Evolutionary conservation across 2,113 vertebrate species (phyloP).

Genomic region (Epinephelus lanceolatus): DNA sequence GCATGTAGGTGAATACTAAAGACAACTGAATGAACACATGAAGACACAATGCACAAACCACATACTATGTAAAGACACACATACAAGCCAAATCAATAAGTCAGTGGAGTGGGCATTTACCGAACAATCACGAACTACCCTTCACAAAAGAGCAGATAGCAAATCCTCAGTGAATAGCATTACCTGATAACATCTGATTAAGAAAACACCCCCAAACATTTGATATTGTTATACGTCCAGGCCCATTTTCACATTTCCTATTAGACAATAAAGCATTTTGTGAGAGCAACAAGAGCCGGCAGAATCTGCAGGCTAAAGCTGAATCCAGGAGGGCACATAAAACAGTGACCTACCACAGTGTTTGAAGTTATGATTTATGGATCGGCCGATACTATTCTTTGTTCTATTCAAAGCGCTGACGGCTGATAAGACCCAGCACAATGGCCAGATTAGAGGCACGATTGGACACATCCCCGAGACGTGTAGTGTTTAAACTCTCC

Average conservation of each 20-base stretch:
- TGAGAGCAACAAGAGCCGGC: neutral
- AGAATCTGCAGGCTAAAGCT: slow-evolving; percentile 44
- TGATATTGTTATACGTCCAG: neutral
- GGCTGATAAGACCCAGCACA: slow-evolving; percentile 83
- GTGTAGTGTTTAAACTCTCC: slow-evolving; percentile 80
- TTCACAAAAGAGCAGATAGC: slow-evolving; percentile 8
- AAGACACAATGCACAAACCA: neutral
- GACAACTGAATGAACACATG: neutral
- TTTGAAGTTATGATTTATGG: slow-evolving; percentile 86
- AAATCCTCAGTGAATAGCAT: slow-evolving; percentile 26
- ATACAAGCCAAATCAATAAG: neutral
- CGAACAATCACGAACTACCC: slow-evolving; percentile 12
- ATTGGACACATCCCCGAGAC: slow-evolving; percentile 78
- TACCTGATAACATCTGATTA: slow-evolving; percentile 24
- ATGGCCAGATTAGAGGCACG: slow-evolving; percentile 82
- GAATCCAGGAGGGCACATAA: slow-evolving; percentile 57
- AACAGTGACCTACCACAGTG: slow-evolving; percentile 68
- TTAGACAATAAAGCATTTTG: slow-evolving; percentile 23
- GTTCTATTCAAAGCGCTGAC: slow-evolving; percentile 75
- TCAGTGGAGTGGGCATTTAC: neutral
- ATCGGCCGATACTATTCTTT: slow-evolving; percentile 77
- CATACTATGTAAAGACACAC: neutral
- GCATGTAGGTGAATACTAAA: neutral
- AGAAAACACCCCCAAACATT: slow-evolving; percentile 1
- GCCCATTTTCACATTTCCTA: slow-evolving; percentile 5